These are phyloP conservation scores for Catocala fraxini DNA, from an alignment of 2,888 invertebrate species.

Conservation along the genomic window DNA sequence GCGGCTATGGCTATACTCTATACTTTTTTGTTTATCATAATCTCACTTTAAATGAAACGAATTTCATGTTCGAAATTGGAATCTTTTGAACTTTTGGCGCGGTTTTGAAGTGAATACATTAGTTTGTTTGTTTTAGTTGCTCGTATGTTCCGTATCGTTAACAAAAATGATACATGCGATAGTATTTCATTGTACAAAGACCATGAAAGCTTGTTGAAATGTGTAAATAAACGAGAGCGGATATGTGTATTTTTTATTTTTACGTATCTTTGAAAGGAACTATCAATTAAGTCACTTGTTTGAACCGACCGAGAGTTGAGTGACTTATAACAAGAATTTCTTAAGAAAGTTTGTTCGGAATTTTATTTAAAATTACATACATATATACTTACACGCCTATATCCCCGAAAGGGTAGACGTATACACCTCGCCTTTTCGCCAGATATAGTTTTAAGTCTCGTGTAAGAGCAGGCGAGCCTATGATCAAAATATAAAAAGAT, in stretches of 20 bases:
- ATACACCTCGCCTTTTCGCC: no score
- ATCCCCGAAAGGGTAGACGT: no score
- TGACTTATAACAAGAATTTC: conserved; percentile 2
- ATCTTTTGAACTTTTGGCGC: conserved; percentile 47
- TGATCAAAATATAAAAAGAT: no score
- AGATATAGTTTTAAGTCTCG: no score
- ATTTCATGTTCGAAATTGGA: conserved; percentile 39
- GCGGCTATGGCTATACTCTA: neutral
- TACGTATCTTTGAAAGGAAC: conserved; percentile 30
- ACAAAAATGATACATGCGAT: conserved; percentile 28
- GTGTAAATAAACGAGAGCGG: conserved; percentile 33
- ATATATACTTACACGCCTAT: no score
- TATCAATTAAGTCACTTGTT: conserved; percentile 29
- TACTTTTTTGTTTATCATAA: conserved; percentile 25
- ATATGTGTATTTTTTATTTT: conserved; percentile 27
- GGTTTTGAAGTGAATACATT: conserved; percentile 20
- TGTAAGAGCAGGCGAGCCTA: no score
- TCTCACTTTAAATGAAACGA: conserved; percentile 23
- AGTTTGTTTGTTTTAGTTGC: conserved; percentile 29
- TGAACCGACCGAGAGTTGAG: conserved; percentile 13
- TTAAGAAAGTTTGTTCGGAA: no score
- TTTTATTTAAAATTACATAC: no score
- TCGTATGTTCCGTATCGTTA: conserved; percentile 25
- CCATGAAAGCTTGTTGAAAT: conserved; percentile 32
- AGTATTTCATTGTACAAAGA: conserved; percentile 31